Percentiles rank a stretch among this genome's conserved stretches.
Conservation (phyloP, 2,797 vertebrate genomes). For the Darevskia mixta region DNA sequence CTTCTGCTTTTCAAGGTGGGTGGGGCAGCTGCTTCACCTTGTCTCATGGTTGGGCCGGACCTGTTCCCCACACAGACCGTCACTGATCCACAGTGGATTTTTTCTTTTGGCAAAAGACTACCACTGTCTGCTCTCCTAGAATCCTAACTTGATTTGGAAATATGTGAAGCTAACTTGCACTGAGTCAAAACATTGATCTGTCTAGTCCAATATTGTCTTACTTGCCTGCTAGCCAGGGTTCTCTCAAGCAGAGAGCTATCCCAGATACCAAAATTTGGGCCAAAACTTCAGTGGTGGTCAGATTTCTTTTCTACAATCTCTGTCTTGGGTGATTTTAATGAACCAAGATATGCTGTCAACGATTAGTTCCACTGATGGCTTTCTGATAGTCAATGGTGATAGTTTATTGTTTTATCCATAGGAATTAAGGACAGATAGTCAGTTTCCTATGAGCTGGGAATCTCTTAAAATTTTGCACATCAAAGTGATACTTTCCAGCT, state of each 20-base stretch:
- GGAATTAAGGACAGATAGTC: too few species aligned
- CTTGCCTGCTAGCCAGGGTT: too few species aligned
- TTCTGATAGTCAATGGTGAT: not conserved
- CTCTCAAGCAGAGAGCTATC: not conserved
- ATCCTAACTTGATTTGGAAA: not conserved
- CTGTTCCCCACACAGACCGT: not conserved
- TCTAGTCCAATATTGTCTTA: too few species aligned
- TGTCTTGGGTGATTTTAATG: not conserved
- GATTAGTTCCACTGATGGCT: not conserved
- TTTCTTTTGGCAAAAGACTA: not conserved
- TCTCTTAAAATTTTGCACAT: not conserved
- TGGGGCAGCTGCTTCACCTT: too few species aligned
- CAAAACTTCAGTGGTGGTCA: not conserved
- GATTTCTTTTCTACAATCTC: not conserved
- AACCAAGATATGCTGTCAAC: not conserved
- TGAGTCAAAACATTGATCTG: not conserved
- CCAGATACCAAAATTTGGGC: not conserved
- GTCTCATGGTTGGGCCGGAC: too few species aligned
- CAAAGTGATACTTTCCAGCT: not conserved
- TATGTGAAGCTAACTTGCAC: too few species aligned
- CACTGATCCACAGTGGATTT: not conserved
- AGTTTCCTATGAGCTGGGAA: not conserved
- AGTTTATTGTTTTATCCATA: too few species aligned
- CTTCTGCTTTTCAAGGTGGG: too few species aligned
- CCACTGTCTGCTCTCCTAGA: not conserved